These are phyloP conservation scores for Drosophila subobscura DNA, from an alignment of 1,140 invertebrate species.

Conservation along the genomic window DNA sequence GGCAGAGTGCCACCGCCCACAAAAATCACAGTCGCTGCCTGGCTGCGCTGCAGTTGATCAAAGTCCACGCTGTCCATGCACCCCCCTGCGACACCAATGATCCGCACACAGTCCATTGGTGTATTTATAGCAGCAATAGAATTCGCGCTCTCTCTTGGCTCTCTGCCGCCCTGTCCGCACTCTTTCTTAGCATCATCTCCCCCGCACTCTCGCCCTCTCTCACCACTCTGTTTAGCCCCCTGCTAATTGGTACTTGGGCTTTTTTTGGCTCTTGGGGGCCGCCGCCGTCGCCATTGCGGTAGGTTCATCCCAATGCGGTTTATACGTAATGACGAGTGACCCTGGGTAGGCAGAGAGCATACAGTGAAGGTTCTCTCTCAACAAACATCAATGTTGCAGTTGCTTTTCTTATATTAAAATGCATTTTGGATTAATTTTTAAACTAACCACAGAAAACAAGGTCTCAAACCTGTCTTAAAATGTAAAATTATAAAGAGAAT, in stretches of 20 bases:
- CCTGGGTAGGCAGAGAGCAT: slow-evolving; percentile 5
- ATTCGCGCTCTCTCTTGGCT: slow-evolving; percentile 12
- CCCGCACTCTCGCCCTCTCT: neutral
- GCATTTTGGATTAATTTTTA: too few species aligned
- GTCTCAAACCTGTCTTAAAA: too few species aligned
- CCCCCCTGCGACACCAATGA: neutral
- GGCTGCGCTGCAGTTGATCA: slow-evolving; percentile 20
- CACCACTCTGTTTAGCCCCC: slow-evolving; percentile 9
- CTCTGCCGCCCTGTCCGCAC: neutral
- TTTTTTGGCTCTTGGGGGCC: slow-evolving; percentile 13
- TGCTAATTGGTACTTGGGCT: slow-evolving; percentile 34
- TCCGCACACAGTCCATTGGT: neutral
- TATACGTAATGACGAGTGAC: slow-evolving; percentile 54
- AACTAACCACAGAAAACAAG: too few species aligned
- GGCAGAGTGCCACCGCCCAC: slow-evolving; percentile 51
- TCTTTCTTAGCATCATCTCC: neutral
- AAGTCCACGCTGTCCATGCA: slow-evolving; percentile 49
- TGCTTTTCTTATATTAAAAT: too few species aligned
- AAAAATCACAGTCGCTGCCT: slow-evolving; percentile 6
- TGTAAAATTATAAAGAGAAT: too few species aligned
- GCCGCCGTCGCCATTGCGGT: slow-evolving; percentile 54
- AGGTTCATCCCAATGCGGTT: slow-evolving; percentile 66
- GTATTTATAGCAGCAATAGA: slow-evolving; percentile 61
- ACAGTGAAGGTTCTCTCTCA: too few species aligned
- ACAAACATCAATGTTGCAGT: too few species aligned